Conservation (phyloP, 2,113 vertebrate genomes). For the Grammomys surdaster region DNA sequence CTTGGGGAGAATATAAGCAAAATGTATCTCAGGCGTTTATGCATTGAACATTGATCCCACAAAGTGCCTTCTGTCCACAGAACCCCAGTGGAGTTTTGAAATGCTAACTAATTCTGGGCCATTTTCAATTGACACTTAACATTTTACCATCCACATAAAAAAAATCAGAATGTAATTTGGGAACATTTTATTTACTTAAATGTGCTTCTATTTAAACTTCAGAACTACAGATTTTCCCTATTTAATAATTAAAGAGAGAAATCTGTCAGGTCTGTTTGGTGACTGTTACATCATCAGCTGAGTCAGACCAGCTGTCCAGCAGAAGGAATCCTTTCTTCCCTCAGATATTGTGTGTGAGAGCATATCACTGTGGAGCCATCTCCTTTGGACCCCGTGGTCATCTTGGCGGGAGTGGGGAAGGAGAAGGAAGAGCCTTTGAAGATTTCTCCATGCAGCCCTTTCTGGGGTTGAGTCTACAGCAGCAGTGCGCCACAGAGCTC, state of each 20-base stretch:
- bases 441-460: not conserved
- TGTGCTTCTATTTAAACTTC: slow-evolving; percentile 32
- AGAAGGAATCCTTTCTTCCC: not conserved
- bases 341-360: not conserved
- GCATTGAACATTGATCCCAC: not conserved
- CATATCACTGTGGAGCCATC: not conserved
- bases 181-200: not conserved
- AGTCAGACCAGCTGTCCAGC: not conserved
- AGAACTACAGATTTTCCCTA: not conserved
- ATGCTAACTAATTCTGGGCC: slow-evolving; percentile 9
- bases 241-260: slow-evolving; percentile 4
- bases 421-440: rapidly evolving
- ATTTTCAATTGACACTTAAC: slow-evolving; percentile 4
- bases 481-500: not conserved
- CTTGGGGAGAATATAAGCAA: slow-evolving; percentile 1
- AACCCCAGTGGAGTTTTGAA: slow-evolving; percentile 39
- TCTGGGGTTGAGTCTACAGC: not conserved
- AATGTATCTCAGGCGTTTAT: not conserved
- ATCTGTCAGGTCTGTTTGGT: not conserved
- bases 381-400: not conserved
- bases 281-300: not conserved
- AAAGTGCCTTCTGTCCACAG: not conserved
- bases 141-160: not conserved
- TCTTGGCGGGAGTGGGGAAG: rapidly evolving
- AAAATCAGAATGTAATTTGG: not conserved